phyloP scores from a whole-genome alignment of 2,888 invertebrate genomes.

The Chelonus formosanus region DNA sequence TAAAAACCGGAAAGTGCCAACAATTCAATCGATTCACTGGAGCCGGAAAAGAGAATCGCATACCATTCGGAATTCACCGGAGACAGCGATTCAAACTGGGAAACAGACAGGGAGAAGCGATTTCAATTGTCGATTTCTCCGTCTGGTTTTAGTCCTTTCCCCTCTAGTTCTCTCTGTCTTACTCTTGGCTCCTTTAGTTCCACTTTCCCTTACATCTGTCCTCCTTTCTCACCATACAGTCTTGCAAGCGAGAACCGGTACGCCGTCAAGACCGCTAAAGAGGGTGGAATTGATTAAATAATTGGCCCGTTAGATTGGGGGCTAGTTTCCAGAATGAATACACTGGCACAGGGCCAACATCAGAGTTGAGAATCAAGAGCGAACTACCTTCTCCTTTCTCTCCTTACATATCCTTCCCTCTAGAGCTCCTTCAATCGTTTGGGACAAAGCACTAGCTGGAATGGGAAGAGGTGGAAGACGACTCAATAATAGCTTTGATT shows the following conservation, averaged over 20 bases:
- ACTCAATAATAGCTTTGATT: conserved; percentile 62
- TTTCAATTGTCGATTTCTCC: conserved; percentile 59
- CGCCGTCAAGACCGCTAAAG: conserved; percentile 55
- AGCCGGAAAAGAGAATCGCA: conserved; percentile 28
- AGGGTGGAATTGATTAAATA: conserved; percentile 65
- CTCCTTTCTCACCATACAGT: conserved; percentile 34
- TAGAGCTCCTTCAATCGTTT: conserved; percentile 24
- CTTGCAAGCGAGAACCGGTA: conserved; percentile 41
- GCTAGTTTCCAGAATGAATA: conserved; percentile 64
- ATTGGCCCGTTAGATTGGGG: conserved; percentile 64
- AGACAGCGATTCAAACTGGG: conserved; percentile 43
- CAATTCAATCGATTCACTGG: conserved; percentile 37
- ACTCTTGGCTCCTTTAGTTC: neutral
- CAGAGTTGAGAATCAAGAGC: conserved; percentile 33
- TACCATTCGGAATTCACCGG: conserved; percentile 36
- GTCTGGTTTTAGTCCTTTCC: conserved; percentile 7
- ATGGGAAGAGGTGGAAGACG: conserved; percentile 47
- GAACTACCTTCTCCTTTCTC: conserved; percentile 32
- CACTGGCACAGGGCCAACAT: conserved; percentile 57
- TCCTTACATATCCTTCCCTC: conserved; percentile 12
- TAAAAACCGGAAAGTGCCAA: neutral
- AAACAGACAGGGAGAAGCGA: conserved; percentile 46
- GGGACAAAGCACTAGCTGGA: conserved; percentile 51
- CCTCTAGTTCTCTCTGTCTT: conserved; percentile 9
- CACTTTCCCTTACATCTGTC: conserved; percentile 11